A percentile compares a stretch with the other conserved stretches of the same genome.
These are phyloP conservation scores for Gerris lacustris DNA, from an alignment of 2,888 invertebrate species.

Conservation along the genomic window DNA sequence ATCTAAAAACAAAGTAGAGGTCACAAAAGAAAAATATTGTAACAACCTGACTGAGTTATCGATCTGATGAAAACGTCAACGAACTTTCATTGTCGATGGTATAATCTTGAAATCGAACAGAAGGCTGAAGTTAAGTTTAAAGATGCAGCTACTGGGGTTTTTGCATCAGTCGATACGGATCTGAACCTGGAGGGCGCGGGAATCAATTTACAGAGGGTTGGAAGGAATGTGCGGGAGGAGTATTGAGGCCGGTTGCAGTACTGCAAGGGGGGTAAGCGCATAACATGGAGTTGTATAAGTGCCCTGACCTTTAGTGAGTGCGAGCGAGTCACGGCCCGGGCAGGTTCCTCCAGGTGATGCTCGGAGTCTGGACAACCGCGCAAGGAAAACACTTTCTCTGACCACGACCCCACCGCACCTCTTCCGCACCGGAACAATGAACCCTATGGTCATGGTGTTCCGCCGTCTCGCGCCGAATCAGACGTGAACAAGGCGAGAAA, in stretches of 20 bases:
- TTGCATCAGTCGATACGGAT: neutral
- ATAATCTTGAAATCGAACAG: too few relatives aligned
- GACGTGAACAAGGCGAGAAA: neutral
- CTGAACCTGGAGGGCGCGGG: neutral
- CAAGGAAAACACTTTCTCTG: neutral
- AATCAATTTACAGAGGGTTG: neutral
- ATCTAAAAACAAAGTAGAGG: too few relatives aligned
- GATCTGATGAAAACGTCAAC: too few relatives aligned
- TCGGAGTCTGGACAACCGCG: neutral
- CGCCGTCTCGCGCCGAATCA: neutral
- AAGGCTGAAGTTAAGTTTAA: too few relatives aligned
- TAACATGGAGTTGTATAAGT: neutral
- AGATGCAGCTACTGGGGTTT: neutral
- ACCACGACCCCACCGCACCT: slow-evolving; percentile 1
- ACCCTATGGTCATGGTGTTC: neutral
- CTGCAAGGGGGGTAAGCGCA: neutral
- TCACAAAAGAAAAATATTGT: too few relatives aligned
- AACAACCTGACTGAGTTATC: too few relatives aligned
- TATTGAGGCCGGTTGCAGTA: neutral
- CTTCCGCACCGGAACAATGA: neutral
- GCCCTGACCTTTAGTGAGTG: neutral
- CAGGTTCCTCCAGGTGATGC: neutral
- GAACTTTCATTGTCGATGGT: too few relatives aligned
- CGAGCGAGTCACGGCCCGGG: neutral
- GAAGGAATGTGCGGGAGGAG: neutral